Evolutionary conservation across 2,888 invertebrate genomes (phyloP).

Genomic region (Hemaris fuciformis): DNA sequence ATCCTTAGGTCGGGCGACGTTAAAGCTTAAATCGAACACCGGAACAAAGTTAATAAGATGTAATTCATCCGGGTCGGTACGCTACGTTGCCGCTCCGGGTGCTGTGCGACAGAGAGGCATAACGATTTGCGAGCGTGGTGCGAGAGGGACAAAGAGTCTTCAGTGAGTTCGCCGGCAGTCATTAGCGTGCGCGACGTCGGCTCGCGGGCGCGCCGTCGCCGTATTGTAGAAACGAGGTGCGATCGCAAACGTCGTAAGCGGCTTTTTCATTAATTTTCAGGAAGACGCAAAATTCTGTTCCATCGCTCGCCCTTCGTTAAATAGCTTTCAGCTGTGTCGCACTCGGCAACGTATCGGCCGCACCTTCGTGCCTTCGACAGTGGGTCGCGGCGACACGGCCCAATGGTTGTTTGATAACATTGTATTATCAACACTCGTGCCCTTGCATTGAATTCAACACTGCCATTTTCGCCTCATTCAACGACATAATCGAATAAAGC

Average conservation of each 20-base stretch:
- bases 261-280: constrained; percentile 78
- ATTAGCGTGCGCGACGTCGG: constrained; percentile 60
- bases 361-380: background rate
- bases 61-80: constrained; percentile 77
- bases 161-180: constrained; percentile 61
- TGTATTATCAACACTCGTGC: constrained; percentile 11
- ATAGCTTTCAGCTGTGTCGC: constrained; percentile 61
- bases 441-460: constrained; percentile 14
- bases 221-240: constrained; percentile 69
- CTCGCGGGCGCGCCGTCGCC: constrained; percentile 52
- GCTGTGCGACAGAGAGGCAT: constrained; percentile 58
- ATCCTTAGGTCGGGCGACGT: constrained; percentile 70
- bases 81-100: constrained; percentile 76
- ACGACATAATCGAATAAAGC: background rate
- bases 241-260: constrained; percentile 72
- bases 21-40: constrained; percentile 78
- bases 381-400: background rate
- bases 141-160: constrained; percentile 61
- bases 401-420: constrained; percentile 28
- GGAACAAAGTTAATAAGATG: constrained; percentile 78
- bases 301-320: constrained; percentile 62
- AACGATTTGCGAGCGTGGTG: constrained; percentile 20
- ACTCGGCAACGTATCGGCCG: constrained; percentile 34
- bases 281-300: constrained; percentile 72
- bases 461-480: constrained; percentile 8